Conservation (phyloP, 2,113 vertebrate genomes). For the Galbula dea region DNA sequence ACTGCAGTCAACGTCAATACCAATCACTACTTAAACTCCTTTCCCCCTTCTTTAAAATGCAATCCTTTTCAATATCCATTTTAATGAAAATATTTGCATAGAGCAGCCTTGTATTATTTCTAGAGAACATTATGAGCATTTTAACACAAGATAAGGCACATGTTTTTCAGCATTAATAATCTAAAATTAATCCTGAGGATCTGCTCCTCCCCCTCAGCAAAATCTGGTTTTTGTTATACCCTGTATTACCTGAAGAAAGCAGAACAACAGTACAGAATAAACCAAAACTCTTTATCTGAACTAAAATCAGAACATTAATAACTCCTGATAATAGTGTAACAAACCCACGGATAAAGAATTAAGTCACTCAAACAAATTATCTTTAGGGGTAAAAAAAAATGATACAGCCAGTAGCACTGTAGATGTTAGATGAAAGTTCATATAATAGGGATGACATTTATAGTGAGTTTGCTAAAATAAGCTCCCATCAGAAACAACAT, state of each 20-base stretch:
- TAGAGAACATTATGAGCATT: conserved; percentile 53
- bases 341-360: conserved; percentile 14
- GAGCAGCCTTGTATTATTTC: conserved; percentile 57
- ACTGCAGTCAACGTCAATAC: not conserved
- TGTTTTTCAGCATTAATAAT: conserved; percentile 66
- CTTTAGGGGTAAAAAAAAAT: not conserved
- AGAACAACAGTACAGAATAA: conserved; percentile 48
- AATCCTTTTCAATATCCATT: conserved; percentile 31
- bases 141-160: conserved; percentile 81
- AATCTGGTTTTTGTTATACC: conserved; percentile 60
- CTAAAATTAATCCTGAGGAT: conserved; percentile 67
- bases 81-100: conserved; percentile 69
- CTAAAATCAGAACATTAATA: conserved; percentile 18
- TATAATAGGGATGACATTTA: not conserved
- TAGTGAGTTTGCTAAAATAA: conserved; percentile 61
- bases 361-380: not conserved
- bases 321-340: conserved; percentile 12
- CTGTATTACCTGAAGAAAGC: conserved; percentile 71
- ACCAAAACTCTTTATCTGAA: conserved; percentile 8
- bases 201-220: conserved; percentile 50
- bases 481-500: conserved; percentile 63
- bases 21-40: conserved; percentile 20
- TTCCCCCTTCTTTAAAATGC: conserved; percentile 48
- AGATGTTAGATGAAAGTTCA: conserved; percentile 25
- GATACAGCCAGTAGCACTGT: conserved; percentile 19